Conservation (phyloP, 1,140 invertebrate species). For the Teleogryllus occipitalis region DNA sequence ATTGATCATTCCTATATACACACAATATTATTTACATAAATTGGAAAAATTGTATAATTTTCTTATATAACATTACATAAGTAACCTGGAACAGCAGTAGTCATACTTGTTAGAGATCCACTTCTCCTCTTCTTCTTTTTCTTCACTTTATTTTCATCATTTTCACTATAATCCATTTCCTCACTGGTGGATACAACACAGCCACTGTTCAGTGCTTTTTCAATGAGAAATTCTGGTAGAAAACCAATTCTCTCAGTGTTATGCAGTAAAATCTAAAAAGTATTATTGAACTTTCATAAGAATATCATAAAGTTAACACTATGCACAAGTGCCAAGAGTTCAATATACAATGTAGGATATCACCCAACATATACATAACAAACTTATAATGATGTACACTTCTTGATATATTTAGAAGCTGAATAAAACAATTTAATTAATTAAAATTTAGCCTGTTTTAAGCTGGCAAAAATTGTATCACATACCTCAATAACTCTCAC, state of each 20-base stretch:
- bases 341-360: no score
- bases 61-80: background rate
- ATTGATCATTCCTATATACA: slow-evolving; percentile 55
- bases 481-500: slow-evolving; percentile 49
- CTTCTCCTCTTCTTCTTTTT: slow-evolving; percentile 67
- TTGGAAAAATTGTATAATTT: background rate
- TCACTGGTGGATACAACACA: slow-evolving; percentile 33
- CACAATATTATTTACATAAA: background rate
- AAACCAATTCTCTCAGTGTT: slow-evolving; percentile 64
- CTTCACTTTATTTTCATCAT: slow-evolving; percentile 34
- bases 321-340: no score
- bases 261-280: slow-evolving; percentile 62
- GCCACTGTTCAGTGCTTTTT: slow-evolving; percentile 39
- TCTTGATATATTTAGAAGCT: no score
- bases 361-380: no score
- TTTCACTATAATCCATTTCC: slow-evolving; percentile 32
- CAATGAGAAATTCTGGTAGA: slow-evolving; percentile 49
- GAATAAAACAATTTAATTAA: no score
- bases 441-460: no score
- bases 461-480: no score
- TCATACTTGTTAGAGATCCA: slow-evolving; percentile 67
- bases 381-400: no score
- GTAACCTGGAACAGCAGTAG: background rate
- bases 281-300: no score
- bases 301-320: no score